Percentiles rank a stretch among this genome's conserved stretches.
phyloP scores from a whole-genome alignment of 2,113 vertebrate species.

The Holacanthus passer region DNA sequence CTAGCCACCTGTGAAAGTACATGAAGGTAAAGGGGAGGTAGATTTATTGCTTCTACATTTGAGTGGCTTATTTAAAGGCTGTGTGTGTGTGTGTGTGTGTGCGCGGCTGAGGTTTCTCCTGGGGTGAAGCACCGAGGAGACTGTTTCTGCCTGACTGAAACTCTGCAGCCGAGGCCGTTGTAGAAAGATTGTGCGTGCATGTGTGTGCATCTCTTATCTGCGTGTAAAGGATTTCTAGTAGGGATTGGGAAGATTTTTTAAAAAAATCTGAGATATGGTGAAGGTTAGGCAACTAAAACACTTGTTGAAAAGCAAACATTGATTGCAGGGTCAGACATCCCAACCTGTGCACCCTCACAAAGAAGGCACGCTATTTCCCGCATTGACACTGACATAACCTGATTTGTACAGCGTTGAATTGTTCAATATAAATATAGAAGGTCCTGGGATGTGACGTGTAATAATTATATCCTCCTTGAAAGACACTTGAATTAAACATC shows the following conservation, averaged over 20 bases:
- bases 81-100: slow-evolving; percentile 14
- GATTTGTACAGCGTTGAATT: not conserved
- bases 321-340: not conserved
- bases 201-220: not conserved
- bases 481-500: not conserved
- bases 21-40: slow-evolving; percentile 39
- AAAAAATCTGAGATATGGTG: not conserved
- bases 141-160: slow-evolving; percentile 10
- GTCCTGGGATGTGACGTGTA: not conserved
- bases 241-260: not conserved
- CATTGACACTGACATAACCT: not conserved
- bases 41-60: slow-evolving; percentile 44
- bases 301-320: not conserved
- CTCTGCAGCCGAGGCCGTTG: not conserved
- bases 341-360: not conserved
- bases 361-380: not conserved
- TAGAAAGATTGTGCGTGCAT: not conserved
- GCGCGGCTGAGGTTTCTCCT: slow-evolving; percentile 6
- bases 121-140: not conserved
- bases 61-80: not conserved
- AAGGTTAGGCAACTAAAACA: not conserved
- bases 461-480: not conserved
- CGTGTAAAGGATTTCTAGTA: not conserved
- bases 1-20: slow-evolving; percentile 52
- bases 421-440: not conserved